Conservation (phyloP, 2,888 invertebrate genomes). For the Agrochola lychnidis region DNA sequence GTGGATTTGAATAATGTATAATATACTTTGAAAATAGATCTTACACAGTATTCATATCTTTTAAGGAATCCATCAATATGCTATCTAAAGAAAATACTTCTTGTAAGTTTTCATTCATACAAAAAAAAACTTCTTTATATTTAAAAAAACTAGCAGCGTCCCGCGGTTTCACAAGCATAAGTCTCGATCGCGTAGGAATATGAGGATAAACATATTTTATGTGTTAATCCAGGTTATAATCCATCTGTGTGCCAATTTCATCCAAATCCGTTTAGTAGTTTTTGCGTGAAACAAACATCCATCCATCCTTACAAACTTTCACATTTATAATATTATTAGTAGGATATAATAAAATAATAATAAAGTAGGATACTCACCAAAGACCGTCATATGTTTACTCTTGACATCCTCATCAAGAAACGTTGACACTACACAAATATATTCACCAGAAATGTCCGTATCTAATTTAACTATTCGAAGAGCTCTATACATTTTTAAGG, state of each 20-base stretch:
- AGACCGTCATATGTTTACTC: conserved; percentile 92
- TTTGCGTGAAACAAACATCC: no score
- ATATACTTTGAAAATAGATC: not conserved
- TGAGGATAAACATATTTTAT: no score
- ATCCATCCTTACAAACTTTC: no score
- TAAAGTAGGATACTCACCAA: conserved; percentile 88
- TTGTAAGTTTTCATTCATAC: no score
- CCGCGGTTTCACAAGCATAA: no score
- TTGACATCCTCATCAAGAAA: conserved; percentile 93
- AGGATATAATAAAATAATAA: no score
- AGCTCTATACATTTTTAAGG: conserved; percentile 93
- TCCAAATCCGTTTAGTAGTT: no score
- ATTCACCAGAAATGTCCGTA: conserved; percentile 93
- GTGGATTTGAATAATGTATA: not conserved
- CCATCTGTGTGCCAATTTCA: no score
- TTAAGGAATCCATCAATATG: not conserved
- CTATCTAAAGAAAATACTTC: not conserved
- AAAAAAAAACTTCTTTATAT: not conserved
- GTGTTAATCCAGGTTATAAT: no score
- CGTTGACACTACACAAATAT: conserved; percentile 94
- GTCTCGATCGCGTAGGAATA: no score
- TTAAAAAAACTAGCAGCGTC: no score
- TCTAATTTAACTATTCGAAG: conserved; percentile 93
- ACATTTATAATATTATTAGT: no score
- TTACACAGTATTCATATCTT: not conserved